Conservation (phyloP, 2,797 vertebrate species). For the Rousettus madagascariensis region DNA sequence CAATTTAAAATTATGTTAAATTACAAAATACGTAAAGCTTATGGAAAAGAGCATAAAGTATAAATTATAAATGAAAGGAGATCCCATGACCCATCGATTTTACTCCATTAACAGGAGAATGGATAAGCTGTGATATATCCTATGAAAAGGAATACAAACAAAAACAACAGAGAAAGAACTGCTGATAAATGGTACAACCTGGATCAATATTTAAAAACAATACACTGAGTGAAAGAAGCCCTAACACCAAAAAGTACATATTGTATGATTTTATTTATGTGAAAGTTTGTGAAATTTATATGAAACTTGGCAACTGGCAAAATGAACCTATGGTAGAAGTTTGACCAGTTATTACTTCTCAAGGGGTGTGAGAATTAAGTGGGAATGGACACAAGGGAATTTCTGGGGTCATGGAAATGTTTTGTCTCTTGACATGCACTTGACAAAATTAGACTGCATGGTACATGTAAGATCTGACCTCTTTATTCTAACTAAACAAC, state of each 20-base stretch:
- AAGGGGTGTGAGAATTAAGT: not conserved
- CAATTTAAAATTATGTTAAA: not conserved
- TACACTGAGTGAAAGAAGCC: not conserved
- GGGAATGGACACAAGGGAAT: not conserved
- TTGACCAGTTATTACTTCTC: not conserved
- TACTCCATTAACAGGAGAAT: not conserved
- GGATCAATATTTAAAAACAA: not conserved
- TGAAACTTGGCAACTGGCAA: not conserved
- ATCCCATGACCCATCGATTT: not conserved
- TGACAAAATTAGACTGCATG: not conserved
- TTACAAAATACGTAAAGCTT: not conserved
- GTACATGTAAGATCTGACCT: not conserved
- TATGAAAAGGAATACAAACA: not conserved
- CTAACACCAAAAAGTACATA: not conserved
- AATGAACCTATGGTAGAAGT: not conserved
- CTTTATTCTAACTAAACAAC: not conserved
- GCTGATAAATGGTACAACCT: not conserved
- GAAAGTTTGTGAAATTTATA: not conserved
- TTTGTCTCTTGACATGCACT: not conserved
- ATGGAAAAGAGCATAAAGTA: not conserved
- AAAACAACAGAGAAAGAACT: not conserved
- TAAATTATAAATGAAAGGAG: not conserved
- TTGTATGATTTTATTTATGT: not conserved
- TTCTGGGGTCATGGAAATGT: not conserved
- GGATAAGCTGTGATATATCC: not conserved